Conservation (phyloP, 1,140 invertebrate genomes). For the Pseudomyrmex cubaensis region DNA sequence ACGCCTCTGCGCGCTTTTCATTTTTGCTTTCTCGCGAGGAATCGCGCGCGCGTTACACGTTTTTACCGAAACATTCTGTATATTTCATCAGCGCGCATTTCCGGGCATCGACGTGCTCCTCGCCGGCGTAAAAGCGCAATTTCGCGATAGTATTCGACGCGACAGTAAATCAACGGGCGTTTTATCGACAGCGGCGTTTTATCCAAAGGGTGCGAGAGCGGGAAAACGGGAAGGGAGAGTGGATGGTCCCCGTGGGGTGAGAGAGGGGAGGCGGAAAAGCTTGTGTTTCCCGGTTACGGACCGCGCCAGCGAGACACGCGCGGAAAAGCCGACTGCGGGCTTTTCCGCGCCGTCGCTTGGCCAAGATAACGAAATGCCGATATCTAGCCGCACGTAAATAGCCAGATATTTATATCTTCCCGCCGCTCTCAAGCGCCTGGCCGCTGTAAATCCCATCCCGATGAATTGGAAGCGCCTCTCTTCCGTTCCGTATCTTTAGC, state of each 20-base stretch:
- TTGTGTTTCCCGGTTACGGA: slow-evolving; percentile 31
- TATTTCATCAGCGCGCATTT: no score
- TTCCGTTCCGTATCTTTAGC: background rate
- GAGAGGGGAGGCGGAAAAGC: background rate
- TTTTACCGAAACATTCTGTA: background rate
- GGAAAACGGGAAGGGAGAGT: no score
- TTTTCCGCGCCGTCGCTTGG: slow-evolving; percentile 15
- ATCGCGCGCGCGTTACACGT: no score
- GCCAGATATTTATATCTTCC: slow-evolving; percentile 54
- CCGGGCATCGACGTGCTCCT: background rate
- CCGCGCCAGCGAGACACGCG: background rate
- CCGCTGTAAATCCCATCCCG: slow-evolving; percentile 1
- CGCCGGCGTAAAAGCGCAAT: background rate
- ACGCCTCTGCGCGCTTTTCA: no score
- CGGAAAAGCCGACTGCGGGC: background rate
- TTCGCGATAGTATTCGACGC: slow-evolving; percentile 23
- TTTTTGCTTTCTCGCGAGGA: no score
- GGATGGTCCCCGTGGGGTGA: background rate
- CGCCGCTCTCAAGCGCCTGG: background rate
- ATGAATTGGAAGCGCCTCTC: no score
- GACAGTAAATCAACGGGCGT: slow-evolving; percentile 46
- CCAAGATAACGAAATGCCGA: slow-evolving; percentile 59
- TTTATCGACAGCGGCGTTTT: slow-evolving; percentile 29
- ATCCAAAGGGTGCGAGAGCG: slow-evolving; percentile 24
- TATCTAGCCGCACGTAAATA: slow-evolving; percentile 47